Evolutionary conservation across 1,140 invertebrate genomes (phyloP).

Genomic region (Lanistes nyassanus): DNA sequence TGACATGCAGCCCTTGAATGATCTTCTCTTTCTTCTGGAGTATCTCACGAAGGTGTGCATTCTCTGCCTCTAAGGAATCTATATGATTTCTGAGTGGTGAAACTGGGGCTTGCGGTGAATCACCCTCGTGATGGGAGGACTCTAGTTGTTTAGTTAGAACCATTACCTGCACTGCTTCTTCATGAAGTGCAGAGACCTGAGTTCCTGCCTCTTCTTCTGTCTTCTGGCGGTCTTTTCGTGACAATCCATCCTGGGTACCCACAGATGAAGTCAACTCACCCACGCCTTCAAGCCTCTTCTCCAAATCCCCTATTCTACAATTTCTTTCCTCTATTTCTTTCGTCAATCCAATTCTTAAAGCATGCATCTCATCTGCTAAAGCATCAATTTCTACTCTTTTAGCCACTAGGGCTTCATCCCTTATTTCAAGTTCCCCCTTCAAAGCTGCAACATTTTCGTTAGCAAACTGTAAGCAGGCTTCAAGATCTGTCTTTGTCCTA

Average conservation of each 20-base stretch:
- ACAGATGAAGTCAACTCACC: slow-evolving; percentile 13
- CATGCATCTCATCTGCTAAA: slow-evolving; percentile 16
- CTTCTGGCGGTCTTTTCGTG: background rate
- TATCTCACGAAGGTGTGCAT: slow-evolving; percentile 21
- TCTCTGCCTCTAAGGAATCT: slow-evolving; percentile 6
- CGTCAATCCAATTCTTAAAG: slow-evolving; percentile 1
- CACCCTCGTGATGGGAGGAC: background rate
- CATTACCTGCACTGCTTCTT: slow-evolving; percentile 2
- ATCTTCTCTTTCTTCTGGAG: slow-evolving; percentile 37
- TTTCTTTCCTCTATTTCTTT: background rate
- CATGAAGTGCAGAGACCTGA: background rate
- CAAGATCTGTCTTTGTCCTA: slow-evolving; percentile 20
- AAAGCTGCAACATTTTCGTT: slow-evolving; percentile 16
- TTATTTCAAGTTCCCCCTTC: slow-evolving; percentile 20
- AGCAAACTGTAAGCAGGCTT: slow-evolving; percentile 19
- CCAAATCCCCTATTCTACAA: background rate
- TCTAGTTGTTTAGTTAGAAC: slow-evolving; percentile 17
- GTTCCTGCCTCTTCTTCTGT: background rate
- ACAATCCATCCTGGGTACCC: slow-evolving; percentile 10
- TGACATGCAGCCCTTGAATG: slow-evolving; percentile 32
- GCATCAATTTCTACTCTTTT: slow-evolving; percentile 23
- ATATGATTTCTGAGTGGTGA: background rate
- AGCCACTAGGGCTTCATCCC: slow-evolving; percentile 13
- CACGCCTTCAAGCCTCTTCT: slow-evolving; percentile 7
- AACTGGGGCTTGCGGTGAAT: too few relatives aligned